Evolutionary conservation across 1,140 invertebrate species (phyloP).

Genomic region (Aporrectodea caliginosa): DNA sequence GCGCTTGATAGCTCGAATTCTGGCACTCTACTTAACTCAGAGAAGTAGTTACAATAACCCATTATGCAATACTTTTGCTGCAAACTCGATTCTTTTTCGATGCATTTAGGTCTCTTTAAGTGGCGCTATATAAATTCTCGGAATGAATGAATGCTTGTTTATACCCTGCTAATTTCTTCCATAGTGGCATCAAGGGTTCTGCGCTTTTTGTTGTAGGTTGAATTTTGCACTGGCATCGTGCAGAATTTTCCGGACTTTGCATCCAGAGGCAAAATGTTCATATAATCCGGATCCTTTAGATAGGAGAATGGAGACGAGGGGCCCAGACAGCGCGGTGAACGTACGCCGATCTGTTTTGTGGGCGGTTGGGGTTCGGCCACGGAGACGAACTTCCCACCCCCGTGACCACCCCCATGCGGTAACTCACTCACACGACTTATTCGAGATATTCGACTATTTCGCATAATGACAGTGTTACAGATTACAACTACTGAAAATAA

Average conservation of each 20-base stretch:
- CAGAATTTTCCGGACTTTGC: background rate
- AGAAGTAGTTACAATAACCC: background rate
- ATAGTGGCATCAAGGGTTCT: background rate
- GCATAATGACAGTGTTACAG: too few species aligned
- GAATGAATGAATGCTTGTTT: background rate
- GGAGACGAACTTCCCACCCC: too few species aligned
- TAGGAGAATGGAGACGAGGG: background rate
- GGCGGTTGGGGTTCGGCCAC: too few species aligned
- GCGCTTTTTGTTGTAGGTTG: background rate
- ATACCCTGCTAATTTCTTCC: background rate
- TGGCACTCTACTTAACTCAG: too few species aligned
- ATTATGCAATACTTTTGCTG: background rate
- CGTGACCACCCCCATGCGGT: too few species aligned
- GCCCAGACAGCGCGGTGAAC: background rate
- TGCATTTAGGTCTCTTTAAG: too few species aligned
- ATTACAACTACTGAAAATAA: too few species aligned
- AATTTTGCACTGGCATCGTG: background rate
- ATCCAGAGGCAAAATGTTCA: background rate
- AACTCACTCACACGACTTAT: too few species aligned
- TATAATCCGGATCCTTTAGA: background rate
- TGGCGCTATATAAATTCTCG: too few species aligned
- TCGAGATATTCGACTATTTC: too few species aligned
- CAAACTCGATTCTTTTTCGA: background rate
- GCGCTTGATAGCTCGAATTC: background rate
- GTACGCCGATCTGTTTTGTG: too few species aligned